Percentiles rank a stretch among this genome's conserved stretches.
These are phyloP conservation scores for Ptilodon capucinus DNA, from an alignment of 2,888 invertebrate genomes.

Conservation along the genomic window DNA sequence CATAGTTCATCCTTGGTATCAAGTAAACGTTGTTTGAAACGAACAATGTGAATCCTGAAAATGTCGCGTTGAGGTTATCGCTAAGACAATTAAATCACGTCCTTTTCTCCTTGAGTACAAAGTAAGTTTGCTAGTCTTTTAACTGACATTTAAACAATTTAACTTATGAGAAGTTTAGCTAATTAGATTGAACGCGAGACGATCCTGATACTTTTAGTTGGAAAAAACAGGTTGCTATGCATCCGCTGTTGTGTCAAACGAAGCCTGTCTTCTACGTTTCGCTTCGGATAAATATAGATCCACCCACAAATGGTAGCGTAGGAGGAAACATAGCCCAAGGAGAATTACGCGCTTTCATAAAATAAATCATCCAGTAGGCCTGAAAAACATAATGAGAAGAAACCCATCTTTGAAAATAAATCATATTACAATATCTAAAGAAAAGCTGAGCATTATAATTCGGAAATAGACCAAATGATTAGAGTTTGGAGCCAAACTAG, in stretches of 20 bases:
- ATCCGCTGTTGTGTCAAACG: constrained; percentile 26
- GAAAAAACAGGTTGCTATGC: constrained; percentile 17
- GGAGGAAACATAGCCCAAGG: constrained; percentile 44
- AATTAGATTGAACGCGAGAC: constrained; percentile 7
- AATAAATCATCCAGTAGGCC: no score
- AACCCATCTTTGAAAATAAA: no score
- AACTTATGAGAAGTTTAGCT: no score
- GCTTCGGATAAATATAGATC: constrained; percentile 50
- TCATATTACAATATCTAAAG: no score
- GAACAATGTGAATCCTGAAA: constrained; percentile 10
- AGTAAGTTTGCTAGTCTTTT: neutral
- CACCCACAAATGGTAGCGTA: constrained; percentile 51
- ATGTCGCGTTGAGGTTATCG: constrained; percentile 17
- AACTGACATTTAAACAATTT: constrained; percentile 9
- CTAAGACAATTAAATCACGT: constrained; percentile 9
- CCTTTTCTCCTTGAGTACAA: constrained; percentile 1
- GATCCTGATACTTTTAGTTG: constrained; percentile 5
- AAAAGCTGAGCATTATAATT: no score
- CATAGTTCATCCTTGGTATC: no score
- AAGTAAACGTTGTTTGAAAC: neutral
- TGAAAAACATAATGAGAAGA: no score
- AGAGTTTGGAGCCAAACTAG: no score
- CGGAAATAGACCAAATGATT: no score
- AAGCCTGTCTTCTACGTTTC: constrained; percentile 29
- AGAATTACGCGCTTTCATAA: no score